Percentiles rank a stretch among this genome's conserved stretches.
Evolutionary conservation across 2,113 vertebrate species (phyloP).

Genomic region (Anguilla rostrata): DNA sequence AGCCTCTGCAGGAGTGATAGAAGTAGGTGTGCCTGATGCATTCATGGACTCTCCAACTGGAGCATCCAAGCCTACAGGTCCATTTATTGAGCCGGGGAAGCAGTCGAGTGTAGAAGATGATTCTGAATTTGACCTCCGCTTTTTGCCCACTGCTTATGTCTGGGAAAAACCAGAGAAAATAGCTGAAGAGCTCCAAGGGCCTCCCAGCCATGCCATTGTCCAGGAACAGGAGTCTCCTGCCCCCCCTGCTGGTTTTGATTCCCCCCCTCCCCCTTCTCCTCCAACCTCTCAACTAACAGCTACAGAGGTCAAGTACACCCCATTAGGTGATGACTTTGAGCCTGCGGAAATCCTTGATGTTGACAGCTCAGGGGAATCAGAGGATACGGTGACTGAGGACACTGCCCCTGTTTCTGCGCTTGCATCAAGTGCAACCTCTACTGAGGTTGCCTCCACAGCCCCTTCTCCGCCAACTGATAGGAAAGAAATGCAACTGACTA

Average conservation of each 20-base stretch:
- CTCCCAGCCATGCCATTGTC: constrained; percentile 26
- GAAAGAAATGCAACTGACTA: constrained; percentile 38
- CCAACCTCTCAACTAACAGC: constrained; percentile 33
- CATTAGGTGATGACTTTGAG: constrained; percentile 48
- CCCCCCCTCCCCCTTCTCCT: constrained; percentile 37
- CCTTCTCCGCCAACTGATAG: constrained; percentile 29
- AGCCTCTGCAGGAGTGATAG: constrained; percentile 37
- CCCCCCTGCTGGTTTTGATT: constrained; percentile 52
- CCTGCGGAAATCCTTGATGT: constrained; percentile 64
- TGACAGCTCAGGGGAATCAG: constrained; percentile 85
- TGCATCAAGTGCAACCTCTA: constrained; percentile 21
- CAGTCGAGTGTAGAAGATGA: constrained; percentile 58
- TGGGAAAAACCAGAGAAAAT: constrained; percentile 67
- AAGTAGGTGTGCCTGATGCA: constrained; percentile 62
- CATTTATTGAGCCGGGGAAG: constrained; percentile 42
- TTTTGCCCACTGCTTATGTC: constrained; percentile 73
- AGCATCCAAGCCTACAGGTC: constrained; percentile 37
- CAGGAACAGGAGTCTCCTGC: constrained; percentile 31
- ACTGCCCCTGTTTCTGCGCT: constrained; percentile 26
- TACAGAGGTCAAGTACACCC: constrained; percentile 39
- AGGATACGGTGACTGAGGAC: constrained; percentile 87
- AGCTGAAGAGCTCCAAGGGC: constrained; percentile 15
- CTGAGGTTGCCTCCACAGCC: background rate
- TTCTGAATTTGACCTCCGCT: constrained; percentile 67
- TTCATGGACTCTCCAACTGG: constrained; percentile 63